Evolutionary conservation across 1,140 invertebrate species (phyloP), one percentile per base, ranked within the genome.

Genomic region (Rhyzopertha dominica): DNA sequence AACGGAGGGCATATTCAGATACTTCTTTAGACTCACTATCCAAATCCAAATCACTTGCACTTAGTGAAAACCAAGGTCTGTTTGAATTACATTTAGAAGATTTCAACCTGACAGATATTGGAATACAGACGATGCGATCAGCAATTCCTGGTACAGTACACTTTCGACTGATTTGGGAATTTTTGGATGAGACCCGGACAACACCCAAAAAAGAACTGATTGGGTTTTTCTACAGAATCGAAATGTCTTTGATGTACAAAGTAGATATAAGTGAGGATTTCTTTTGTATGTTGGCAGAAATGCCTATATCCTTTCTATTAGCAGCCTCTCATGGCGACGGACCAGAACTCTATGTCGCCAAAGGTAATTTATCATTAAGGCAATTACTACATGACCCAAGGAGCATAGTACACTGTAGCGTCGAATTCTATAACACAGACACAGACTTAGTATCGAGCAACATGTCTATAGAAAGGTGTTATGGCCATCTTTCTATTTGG

Each of bases 61-160:
- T n/a, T n/a, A n/a, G n/a, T n/a, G n/a, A n/a, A n/a, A 7, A 14
- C 14, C 32, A 35, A 20, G 32, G 32, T 3, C 7, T 35, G 4
- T 35, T 35, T 35, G 32, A 35, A 35, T 18, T 35, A n/a, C 32
- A 20, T n/a, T 16, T 35, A 5, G 16, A 35, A 18, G 10, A 35
- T 5, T 20, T 35, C n/a, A 14, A 35, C n/a, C 32, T 35, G 10
- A n/a, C 32, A 3, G 14, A 35, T 5, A 35, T n/a, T 5, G 32
- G 4, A 35, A 5, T 35, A 3, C 16, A 35, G n/a, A 3, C 16
- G 4, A 35, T 35, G 4, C 3, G 3, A n/a, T n/a, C 5, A 16
- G 16, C n/a, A 3, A 35, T 4, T 35, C 22, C 16, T 4, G n/a
- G 4, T 8, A 7, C 4, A 35, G 4, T 13, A 14, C 32, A 8